Conservation (phyloP, 1,140 invertebrate genomes). For the Bombus fervidus region DNA sequence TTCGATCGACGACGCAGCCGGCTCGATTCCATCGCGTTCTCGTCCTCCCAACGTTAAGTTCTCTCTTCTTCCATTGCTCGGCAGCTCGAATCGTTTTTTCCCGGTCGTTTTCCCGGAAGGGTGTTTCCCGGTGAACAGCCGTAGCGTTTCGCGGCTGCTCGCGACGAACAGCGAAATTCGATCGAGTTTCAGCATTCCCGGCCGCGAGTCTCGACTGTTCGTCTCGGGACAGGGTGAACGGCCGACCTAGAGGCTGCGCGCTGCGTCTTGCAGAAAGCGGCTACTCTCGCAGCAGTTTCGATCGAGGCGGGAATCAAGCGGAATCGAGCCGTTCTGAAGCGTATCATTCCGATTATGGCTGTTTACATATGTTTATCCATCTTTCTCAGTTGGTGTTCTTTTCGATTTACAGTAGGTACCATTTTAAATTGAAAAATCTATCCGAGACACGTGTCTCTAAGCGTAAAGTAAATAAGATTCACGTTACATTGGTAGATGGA, state of each 20-base stretch:
- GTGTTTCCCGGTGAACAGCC: slow-evolving; percentile 31
- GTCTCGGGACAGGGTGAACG: slow-evolving; percentile 79
- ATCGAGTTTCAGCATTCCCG: slow-evolving; percentile 64
- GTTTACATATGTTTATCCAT: background rate
- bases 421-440: too few relatives aligned
- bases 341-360: background rate
- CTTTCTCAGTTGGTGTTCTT: background rate
- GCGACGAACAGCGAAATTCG: slow-evolving; percentile 58
- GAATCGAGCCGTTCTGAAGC: slow-evolving; percentile 45
- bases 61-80: background rate
- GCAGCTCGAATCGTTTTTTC: background rate
- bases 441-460: too few relatives aligned
- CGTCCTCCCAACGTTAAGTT: background rate
- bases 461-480: too few relatives aligned
- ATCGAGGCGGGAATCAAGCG: slow-evolving; percentile 70
- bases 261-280: slow-evolving; percentile 72
- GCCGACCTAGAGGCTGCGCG: slow-evolving; percentile 81
- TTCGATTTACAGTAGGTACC: too few relatives aligned
- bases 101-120: slow-evolving; percentile 27
- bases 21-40: background rate
- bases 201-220: slow-evolving; percentile 53
- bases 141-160: slow-evolving; percentile 4
- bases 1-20: slow-evolving; percentile 1
- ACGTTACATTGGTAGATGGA: too few relatives aligned
- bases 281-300: slow-evolving; percentile 70